These are phyloP conservation scores for Stictocephala bisonia DNA, from an alignment of 2,888 invertebrate species.

Conservation along the genomic window DNA sequence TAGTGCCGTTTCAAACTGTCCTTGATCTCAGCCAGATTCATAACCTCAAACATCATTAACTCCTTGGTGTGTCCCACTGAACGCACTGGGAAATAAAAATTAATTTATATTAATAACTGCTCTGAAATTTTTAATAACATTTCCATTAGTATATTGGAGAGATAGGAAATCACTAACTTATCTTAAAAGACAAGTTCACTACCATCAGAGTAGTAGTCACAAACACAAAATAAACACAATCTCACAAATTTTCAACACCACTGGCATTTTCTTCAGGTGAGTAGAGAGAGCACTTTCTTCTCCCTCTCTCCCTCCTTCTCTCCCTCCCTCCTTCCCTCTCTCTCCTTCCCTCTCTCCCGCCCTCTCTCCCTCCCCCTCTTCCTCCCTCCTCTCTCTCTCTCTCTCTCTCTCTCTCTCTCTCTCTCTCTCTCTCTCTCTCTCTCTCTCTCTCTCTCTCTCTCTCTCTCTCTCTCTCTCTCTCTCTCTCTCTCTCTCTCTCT, in stretches of 20 bases:
- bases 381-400: conserved; percentile 17
- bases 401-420: conserved; percentile 24
- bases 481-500: conserved; percentile 23
- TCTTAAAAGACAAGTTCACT: too few relatives aligned
- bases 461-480: conserved; percentile 40
- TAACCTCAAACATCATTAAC: conserved; percentile 49
- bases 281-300: too few relatives aligned
- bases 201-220: too few relatives aligned
- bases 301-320: neutral
- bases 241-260: too few relatives aligned
- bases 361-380: neutral
- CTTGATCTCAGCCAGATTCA: conserved; percentile 17
- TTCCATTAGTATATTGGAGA: too few relatives aligned
- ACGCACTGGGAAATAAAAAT: conserved; percentile 45
- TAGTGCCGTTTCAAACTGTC: neutral
- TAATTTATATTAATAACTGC: too few relatives aligned
- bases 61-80: conserved; percentile 49
- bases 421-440: conserved; percentile 44
- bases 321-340: neutral
- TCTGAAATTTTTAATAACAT: too few relatives aligned
- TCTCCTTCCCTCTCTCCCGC: neutral
- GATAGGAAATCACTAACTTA: too few relatives aligned
- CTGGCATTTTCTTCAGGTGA: too few relatives aligned
- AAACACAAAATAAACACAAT: too few relatives aligned
- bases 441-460: conserved; percentile 44